These are phyloP conservation scores for Reticulitermes lucifugus DNA, from an alignment of 2,888 invertebrate species.

Conservation along the genomic window DNA sequence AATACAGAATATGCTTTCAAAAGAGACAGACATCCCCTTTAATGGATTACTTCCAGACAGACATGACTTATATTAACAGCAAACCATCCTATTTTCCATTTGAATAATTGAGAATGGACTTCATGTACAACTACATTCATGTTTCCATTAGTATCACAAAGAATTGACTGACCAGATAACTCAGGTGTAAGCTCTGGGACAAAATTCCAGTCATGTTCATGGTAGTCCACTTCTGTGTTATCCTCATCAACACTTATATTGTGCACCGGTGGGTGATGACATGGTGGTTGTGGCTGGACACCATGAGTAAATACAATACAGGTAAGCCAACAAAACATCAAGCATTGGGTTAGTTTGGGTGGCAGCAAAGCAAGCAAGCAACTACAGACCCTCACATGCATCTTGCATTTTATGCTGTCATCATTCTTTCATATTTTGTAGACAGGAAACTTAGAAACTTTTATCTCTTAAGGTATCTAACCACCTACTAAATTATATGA, in stretches of 20 bases:
- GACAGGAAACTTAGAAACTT: neutral
- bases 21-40: no score
- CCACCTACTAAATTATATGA: neutral
- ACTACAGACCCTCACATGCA: neutral
- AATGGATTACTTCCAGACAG: no score
- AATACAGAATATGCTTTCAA: no score
- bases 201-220: conserved; percentile 69
- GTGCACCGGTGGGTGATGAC: conserved; percentile 64
- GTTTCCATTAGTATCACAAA: no score
- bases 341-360: conserved; percentile 14
- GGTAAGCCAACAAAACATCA: conserved; percentile 20
- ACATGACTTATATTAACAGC: no score
- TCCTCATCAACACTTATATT: conserved; percentile 69
- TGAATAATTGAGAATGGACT: no score
- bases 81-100: no score
- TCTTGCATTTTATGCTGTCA: neutral
- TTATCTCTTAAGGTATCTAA: neutral
- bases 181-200: conserved; percentile 58
- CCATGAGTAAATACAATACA: conserved; percentile 20
- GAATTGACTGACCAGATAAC: conserved; percentile 30
- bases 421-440: neutral
- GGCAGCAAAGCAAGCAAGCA: conserved; percentile 33
- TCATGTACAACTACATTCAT: no score
- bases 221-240: conserved; percentile 67
- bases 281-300: conserved; percentile 48